Evolutionary conservation across 1,140 invertebrate species (phyloP), one percentile per base, ranked within the genome.

Genomic region (Spodoptera frugiperda): DNA sequence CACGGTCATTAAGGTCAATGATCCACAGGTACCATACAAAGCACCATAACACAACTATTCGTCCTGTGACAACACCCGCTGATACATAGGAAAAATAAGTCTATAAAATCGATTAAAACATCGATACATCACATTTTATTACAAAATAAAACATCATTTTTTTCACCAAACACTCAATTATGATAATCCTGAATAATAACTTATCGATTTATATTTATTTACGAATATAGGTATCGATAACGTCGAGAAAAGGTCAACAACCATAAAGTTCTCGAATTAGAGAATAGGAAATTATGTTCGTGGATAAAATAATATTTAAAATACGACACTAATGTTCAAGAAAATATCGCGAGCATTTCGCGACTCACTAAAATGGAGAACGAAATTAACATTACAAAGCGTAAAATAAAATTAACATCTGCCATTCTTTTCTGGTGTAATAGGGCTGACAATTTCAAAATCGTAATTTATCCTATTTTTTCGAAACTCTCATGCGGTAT

Each of bases 341-440:
- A 68, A 68, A 48, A 68, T 46, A 68, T 67, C 12, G 63, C 49
- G 39, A 15, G 76, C 25, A 77, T 33, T 76, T 65, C 59, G 55
- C 17, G 33, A 5, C 55, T 79, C 75, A 25, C 78, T 68, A 77
- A 67, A 57, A 77, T 75, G 77, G 63, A 30, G 68, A 53, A 54
- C 59, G 44, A 67, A 82, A 80, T 82, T 77, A 61, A 71, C 78
- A 80, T 77, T 80, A 80, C 76, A 78, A 78, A 80, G 46, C 76
- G 74, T 79, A 67, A 79, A 79, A 79, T 79, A 67, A 79, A 79
- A 79, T 79, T 82, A 74, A 14, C 76, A 65, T 72, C 15, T 61
- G 49, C 44, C 19, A 12, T 70, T 78, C 55, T 71, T 75, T 39
- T 74, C 17, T 76, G 21, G 17, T 80, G 4, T 67, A 17, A 46